Conservation (phyloP, 2,888 invertebrate genomes). For the Agonum fuliginosum region DNA sequence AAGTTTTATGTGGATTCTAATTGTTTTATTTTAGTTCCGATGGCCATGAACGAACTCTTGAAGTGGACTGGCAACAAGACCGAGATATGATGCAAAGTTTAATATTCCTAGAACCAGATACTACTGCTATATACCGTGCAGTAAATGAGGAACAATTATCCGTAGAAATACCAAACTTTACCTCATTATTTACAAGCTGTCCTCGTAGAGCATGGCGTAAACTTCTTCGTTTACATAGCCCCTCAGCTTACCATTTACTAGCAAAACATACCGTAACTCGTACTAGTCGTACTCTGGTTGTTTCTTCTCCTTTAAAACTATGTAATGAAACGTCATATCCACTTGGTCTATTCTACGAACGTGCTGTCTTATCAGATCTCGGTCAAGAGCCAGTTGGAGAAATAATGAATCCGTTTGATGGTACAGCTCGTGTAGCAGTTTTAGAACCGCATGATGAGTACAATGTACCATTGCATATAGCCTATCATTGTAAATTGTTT, state of each 20-base stretch:
- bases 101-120: slow-evolving; percentile 74
- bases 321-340: slow-evolving; percentile 87
- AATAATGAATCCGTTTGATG: slow-evolving; percentile 84
- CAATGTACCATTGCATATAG: slow-evolving; percentile 85
- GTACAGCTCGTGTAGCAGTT: slow-evolving; percentile 82
- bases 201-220: slow-evolving; percentile 80
- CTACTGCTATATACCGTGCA: slow-evolving; percentile 76
- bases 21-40: slow-evolving; percentile 44
- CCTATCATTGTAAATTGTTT: slow-evolving; percentile 87
- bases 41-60: slow-evolving; percentile 13
- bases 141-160: slow-evolving; percentile 81
- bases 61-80: slow-evolving; percentile 63
- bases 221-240: slow-evolving; percentile 79
- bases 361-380: slow-evolving; percentile 80
- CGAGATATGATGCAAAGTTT: slow-evolving; percentile 70
- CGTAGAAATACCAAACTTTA: slow-evolving; percentile 79
- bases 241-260: slow-evolving; percentile 79
- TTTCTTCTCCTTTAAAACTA: slow-evolving; percentile 86
- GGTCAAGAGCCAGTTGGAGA: slow-evolving; percentile 80
- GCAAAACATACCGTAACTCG: slow-evolving; percentile 79
- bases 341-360: slow-evolving; percentile 84
- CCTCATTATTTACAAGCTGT: slow-evolving; percentile 79
- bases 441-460: slow-evolving; percentile 84
- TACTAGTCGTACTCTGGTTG: slow-evolving; percentile 75
- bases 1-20: neutral